Conservation (phyloP, 2,797 vertebrate species). For the Mus minutoides region DNA sequence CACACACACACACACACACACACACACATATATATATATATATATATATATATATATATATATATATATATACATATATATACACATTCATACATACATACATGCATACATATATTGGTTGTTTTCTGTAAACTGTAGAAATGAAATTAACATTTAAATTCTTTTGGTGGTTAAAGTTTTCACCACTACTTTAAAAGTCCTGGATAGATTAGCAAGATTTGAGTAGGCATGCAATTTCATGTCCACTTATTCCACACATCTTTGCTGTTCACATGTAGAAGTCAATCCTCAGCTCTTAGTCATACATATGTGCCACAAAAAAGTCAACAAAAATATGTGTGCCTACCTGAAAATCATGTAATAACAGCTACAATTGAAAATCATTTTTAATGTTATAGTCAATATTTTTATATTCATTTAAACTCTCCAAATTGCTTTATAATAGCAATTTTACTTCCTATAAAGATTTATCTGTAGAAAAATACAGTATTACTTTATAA, state of each 20-base stretch:
- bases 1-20: background rate
- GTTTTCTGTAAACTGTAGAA: background rate
- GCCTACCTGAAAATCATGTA: background rate
- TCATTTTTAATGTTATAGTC: background rate
- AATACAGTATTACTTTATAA: conserved; percentile 31
- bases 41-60: background rate
- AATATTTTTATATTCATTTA: conserved; percentile 25
- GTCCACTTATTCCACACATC: background rate
- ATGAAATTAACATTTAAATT: background rate
- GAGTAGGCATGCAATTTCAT: background rate
- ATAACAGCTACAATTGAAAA: background rate
- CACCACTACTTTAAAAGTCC: background rate
- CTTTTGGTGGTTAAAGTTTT: background rate
- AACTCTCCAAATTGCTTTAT: background rate
- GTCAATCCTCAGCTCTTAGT: background rate
- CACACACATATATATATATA: background rate
- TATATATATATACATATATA: background rate
- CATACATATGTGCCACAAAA: background rate
- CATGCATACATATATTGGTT: background rate
- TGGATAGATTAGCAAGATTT: background rate
- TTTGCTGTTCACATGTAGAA: background rate
- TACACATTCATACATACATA: background rate
- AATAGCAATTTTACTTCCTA: background rate
- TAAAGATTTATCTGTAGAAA: background rate
- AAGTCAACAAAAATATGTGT: background rate